Base-by-base conservation (phyloP, 23 tunicate genomes). In the Phallusia fumigata region DNA sequence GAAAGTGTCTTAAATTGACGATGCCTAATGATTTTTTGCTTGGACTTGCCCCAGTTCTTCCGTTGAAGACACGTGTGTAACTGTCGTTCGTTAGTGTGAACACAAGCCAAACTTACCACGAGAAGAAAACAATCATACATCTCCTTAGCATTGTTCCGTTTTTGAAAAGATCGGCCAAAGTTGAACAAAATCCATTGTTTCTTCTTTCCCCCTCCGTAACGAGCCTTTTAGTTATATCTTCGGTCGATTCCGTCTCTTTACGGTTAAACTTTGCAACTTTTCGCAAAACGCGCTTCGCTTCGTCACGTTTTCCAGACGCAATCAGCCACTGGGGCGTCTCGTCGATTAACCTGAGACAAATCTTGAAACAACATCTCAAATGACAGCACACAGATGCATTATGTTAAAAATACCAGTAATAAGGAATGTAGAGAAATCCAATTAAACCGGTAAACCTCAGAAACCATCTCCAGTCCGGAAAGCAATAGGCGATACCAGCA, bases 401-500 rank as follows among this genome's bases (percentile, higher is more conserved):
- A 51, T 51, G 58, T 51, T 35, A 2, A 10, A 6, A 65, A 32
- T 77, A 77, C 81, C 81, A 77, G 35, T 21, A 35, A 45, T 36
- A 77, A 1, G 81, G 81, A 77, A 77, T 45, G 81, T 40, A 77
- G 2, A 45, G 64, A 21, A 77, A 8, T 40, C 81, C 81, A 22
- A 77, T 6, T 19, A 40, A 36, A 5, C 53, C 81, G 6, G 58
- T 77, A 36, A 45, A 40, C 33, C 81, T 45, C 12, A 77, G 18
- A 77, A 35, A 77, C 81, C 81, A 77, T 36, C 81, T 40, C 81
- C 81, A 40, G 31, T 77, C 35, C 3, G 28, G 28, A 13, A 58
- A 58, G 28, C 26, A 22, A 58, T 21, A 58, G 5, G 69, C 69
- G 26, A 77, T 3, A 21, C 3, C 49, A 28, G 53, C 53, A 36